Evolutionary conservation across 2,888 invertebrate species (phyloP), one percentile per base, ranked within the genome.

Genomic region (Synergus laeviventris): DNA sequence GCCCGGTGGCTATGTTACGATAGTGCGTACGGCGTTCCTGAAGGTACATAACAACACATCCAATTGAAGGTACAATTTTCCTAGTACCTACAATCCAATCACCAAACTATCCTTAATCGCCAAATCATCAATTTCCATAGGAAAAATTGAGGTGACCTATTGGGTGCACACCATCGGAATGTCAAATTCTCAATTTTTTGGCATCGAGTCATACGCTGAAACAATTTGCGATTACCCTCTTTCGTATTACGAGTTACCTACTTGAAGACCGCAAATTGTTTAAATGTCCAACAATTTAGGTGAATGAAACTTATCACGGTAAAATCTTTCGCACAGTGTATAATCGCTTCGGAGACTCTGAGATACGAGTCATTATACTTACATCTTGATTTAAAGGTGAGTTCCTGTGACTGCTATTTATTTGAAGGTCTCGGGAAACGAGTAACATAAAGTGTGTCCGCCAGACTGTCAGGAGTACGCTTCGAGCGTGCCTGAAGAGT

Each of bases 1-100:
- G 84, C 82, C 82, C 81, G 84, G 83, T 79, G 77, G 76, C 61
- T 74, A 56, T 62, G 54, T 54, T 73, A 66, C 75, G 76, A 73
- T 77, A 64, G 82, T 79, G 80, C 81, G 82, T 82, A 83, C 79
- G 78, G 79, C 80, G 78, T 80, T 82, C 81, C 81, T 77, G n/a
- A 70, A 70, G 45, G 66, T 24, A 83, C n/a, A n/a, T n/a, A n/a
- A n/a, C 3, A 31, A 84, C 83, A 83, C 81, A 84, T 82, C 78
- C 82, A 81, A 83, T 79, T 79, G 81, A 76, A 74, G 60, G 31
- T 54, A 49, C 45, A 56, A 18, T 21, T 56, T 70, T 49, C 70
- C 45, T 49, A 70, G 31, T 70, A 70, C 70, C 45, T 49, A 70
- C 49, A 49, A 21, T 49, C 56, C 56, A 56, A 56, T 21, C 18